phyloP scores from a whole-genome alignment of 2,888 invertebrate species.

The Osmoderma eremita region DNA sequence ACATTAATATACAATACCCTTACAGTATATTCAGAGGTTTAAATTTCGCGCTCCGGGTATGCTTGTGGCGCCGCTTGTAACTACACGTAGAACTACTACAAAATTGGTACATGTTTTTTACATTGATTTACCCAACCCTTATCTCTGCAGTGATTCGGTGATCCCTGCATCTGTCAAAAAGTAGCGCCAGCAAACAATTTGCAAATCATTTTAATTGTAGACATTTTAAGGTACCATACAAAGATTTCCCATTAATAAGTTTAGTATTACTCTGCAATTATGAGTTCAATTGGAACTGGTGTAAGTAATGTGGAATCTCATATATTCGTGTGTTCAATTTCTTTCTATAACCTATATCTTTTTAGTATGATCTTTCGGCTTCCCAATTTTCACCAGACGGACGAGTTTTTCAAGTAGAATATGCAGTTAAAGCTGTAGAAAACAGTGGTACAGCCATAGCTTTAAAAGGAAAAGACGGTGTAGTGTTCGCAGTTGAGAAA shows the following conservation, averaged over 20 bases:
- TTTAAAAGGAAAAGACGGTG: constrained; percentile 93
- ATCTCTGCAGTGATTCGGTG: too few species aligned
- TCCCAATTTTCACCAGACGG: constrained; percentile 99
- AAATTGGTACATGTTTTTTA: too few species aligned
- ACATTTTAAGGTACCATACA: not conserved
- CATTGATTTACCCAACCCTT: too few species aligned
- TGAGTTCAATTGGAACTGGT: constrained; percentile 93
- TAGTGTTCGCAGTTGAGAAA: constrained; percentile 98
- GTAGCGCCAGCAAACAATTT: constrained; percentile 42
- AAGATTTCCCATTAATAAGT: not conserved
- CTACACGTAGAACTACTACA: too few species aligned
- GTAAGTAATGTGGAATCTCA: constrained; percentile 69
- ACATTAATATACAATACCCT: too few species aligned
- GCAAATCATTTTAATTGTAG: constrained; percentile 50
- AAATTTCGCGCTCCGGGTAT: too few species aligned
- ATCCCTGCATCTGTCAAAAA: constrained; percentile 8
- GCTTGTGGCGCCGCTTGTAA: too few species aligned
- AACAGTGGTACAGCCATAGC: constrained; percentile 90
- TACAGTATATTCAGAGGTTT: too few species aligned
- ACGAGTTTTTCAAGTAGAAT: constrained; percentile 99
- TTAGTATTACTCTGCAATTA: constrained; percentile 19
- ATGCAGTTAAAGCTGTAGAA: constrained; percentile 99
- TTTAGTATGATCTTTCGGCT: constrained; percentile 98
- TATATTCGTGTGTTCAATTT: constrained; percentile 23
- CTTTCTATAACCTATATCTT: constrained; percentile 49